These are phyloP conservation scores for Neolamprologus ventralis DNA, from an alignment of 2,113 vertebrate species.

Conservation along the genomic window DNA sequence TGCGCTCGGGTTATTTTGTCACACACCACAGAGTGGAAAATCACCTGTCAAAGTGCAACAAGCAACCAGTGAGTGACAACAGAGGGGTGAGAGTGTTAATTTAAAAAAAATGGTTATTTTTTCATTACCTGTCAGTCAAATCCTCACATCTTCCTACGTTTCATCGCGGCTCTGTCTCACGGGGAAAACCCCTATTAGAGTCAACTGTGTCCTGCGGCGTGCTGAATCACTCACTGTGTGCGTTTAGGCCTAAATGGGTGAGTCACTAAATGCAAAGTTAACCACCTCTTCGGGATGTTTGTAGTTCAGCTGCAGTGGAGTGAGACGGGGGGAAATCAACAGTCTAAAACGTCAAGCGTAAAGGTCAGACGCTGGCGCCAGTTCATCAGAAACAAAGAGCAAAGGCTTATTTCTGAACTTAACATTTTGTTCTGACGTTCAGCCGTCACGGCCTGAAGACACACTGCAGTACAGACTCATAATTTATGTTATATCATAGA, in stretches of 20 bases:
- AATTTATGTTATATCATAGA: background rate
- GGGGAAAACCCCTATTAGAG: background rate
- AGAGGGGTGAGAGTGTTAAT: background rate
- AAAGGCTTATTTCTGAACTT: constrained; percentile 1
- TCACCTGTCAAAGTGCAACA: background rate
- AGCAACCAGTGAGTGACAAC: background rate
- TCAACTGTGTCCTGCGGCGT: background rate
- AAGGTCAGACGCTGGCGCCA: constrained; percentile 14
- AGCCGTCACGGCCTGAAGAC: background rate
- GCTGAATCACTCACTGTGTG: background rate
- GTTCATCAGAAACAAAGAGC: constrained; percentile 30
- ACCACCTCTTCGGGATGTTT: constrained; percentile 11
- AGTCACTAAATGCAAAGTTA: constrained; percentile 10
- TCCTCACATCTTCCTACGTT: background rate
- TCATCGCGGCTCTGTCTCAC: background rate
- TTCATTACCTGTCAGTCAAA: constrained; percentile 18
- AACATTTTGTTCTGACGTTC: background rate
- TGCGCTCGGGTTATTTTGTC: background rate
- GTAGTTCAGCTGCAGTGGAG: background rate
- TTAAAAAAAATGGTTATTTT: background rate
- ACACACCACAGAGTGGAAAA: background rate
- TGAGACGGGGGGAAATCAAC: constrained; percentile 9
- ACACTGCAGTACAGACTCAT: background rate
- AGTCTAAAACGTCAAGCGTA: background rate
- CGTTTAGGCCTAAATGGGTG: background rate